These are phyloP conservation scores for Sitophilus oryzae DNA, from an alignment of 1,140 invertebrate species.

Conservation along the genomic window DNA sequence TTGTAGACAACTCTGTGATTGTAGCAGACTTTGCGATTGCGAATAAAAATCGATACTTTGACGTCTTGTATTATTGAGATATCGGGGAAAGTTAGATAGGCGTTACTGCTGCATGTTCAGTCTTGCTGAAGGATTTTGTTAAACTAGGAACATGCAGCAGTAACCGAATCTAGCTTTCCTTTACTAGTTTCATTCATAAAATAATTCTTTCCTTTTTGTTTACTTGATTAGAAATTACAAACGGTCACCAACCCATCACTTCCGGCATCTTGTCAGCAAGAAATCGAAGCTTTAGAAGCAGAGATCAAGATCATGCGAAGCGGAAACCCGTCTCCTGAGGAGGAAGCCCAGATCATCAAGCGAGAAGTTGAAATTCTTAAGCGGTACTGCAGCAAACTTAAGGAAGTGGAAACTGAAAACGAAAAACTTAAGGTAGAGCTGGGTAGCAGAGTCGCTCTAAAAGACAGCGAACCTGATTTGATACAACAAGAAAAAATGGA, in stretches of 20 bases:
- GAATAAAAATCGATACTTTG: conserved; percentile 5
- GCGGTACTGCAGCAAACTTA: conserved; percentile 32
- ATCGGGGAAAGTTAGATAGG: too few species aligned
- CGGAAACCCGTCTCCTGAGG: conserved; percentile 23
- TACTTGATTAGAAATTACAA: conserved; percentile 16
- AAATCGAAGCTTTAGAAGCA: conserved; percentile 31
- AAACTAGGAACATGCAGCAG: conserved; percentile 14
- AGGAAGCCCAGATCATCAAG: conserved; percentile 32
- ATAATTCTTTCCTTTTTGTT: background rate
- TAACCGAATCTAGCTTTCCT: conserved; percentile 10
- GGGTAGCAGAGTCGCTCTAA: conserved; percentile 10
- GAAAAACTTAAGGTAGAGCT: conserved; percentile 25
- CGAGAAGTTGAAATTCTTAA: conserved; percentile 32
- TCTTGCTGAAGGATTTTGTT: background rate
- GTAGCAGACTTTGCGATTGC: conserved; percentile 6
- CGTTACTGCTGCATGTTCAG: conserved; percentile 23
- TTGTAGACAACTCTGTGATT: conserved; percentile 6
- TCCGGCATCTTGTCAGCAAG: conserved; percentile 21
- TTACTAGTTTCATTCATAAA: background rate
- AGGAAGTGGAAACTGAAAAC: conserved; percentile 32
- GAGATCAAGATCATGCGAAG: conserved; percentile 30
- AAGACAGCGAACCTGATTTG: conserved; percentile 8
- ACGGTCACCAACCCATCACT: conserved; percentile 11
- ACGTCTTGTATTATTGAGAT: too few species aligned
- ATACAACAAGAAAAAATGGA: conserved; percentile 7